Evolutionary conservation across 2,888 invertebrate species (phyloP).

Genomic region (Augiades crinisus): DNA sequence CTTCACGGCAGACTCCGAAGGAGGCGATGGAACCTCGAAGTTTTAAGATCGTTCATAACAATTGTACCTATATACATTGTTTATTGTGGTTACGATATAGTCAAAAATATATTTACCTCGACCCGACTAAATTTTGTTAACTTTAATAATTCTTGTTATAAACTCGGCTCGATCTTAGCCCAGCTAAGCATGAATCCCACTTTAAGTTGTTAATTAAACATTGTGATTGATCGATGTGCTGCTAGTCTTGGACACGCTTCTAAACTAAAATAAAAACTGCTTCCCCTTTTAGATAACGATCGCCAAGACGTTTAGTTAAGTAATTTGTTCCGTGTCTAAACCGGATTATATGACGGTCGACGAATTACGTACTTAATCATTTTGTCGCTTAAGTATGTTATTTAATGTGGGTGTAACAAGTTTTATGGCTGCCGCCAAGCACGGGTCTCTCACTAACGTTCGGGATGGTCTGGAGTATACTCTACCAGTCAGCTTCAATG

Average conservation of each 20-base stretch:
- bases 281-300: constrained; percentile 5
- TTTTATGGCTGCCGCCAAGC: no score
- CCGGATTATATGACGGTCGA: background rate
- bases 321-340: background rate
- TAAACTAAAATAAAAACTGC: constrained; percentile 8
- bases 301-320: background rate
- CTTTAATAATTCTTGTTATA: background rate
- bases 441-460: no score
- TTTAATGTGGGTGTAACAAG: no score
- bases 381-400: no score
- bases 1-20: no score
- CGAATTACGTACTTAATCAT: background rate
- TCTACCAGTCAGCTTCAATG: no score
- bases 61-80: no score
- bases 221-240: constrained; percentile 23
- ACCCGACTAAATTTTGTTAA: background rate
- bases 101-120: no score
- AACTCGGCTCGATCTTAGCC: background rate
- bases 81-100: no score
- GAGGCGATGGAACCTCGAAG: background rate
- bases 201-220: constrained; percentile 24
- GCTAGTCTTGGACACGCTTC: constrained; percentile 4
- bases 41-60: background rate
- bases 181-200: constrained; percentile 6
- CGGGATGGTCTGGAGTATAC: no score